phyloP scores from a whole-genome alignment of 2,113 vertebrate genomes.

The Dermatemys mawii region DNA sequence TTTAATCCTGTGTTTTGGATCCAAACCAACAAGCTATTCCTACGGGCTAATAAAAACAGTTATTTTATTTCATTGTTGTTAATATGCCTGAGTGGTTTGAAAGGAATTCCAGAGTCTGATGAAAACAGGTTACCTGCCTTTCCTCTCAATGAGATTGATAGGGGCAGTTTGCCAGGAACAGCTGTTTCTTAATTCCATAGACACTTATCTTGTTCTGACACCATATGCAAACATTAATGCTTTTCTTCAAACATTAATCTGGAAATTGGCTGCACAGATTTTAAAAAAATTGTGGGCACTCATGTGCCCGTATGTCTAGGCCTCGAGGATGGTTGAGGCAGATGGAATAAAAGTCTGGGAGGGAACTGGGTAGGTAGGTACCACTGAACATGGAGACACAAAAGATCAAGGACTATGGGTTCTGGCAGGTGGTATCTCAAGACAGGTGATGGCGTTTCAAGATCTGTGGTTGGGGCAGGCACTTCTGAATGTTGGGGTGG shows the following conservation, averaged over 20 bases:
- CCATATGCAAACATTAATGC: conserved; percentile 22
- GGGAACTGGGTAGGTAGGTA: background rate
- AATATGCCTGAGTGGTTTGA: conserved; percentile 20
- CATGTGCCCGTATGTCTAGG: background rate
- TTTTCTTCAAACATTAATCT: conserved; percentile 29
- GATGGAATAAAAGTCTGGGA: background rate
- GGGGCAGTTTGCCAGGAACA: conserved; percentile 34
- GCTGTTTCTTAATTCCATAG: conserved; percentile 60
- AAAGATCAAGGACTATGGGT: background rate
- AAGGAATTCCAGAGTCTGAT: conserved; percentile 6
- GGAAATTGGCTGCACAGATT: background rate
- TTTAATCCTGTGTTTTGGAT: conserved; percentile 3
- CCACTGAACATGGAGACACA: background rate
- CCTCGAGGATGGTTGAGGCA: background rate
- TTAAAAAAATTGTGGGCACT: background rate
- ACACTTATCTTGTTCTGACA: conserved; percentile 64
- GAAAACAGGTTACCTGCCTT: conserved; percentile 46
- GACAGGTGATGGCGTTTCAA: background rate
- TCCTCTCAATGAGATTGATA: conserved; percentile 17
- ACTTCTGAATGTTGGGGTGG: background rate
- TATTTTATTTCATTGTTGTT: background rate
- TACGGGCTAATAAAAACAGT: conserved; percentile 7
- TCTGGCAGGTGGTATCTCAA: background rate
- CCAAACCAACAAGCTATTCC: conserved; percentile 3
- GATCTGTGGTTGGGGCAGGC: background rate